Base-by-base conservation (phyloP, 1,140 invertebrate species). In the Macrobrachium rosenbergii region DNA sequence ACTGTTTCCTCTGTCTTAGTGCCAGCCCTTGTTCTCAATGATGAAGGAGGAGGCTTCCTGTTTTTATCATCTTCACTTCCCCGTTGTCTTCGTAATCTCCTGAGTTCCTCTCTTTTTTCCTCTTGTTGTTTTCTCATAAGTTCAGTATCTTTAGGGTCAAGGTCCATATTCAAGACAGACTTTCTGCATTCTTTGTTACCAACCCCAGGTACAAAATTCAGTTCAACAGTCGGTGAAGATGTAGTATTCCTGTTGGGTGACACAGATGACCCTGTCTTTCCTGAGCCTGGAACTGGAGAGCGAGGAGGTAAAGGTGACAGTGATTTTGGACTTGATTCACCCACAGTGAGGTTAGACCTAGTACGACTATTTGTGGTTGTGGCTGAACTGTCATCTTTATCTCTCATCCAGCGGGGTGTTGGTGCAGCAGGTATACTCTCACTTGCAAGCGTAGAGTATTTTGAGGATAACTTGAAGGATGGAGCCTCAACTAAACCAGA, bases 131-230 rank as follows among this genome's bases (percentile, higher is more conserved):
- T 80, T 23, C 89, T 76, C 87, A 90, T 90, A 52, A 78, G 75
- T 52, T 90, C 89, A 19, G 83, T 75, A 19, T 90, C 87, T 17
- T 16, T 73, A 7, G 87, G 72, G 7, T 67, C 45, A 37, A 90
- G 83, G 62, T 90, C 81, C 89, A 90, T 90, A 75, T 90, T 90
- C 5, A 90, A 52, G 12, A 90, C 89, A 6, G 89, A 90, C 67
- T 90, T 90, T 52, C 89, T 82, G 59, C 87, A 90, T 28, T 90
- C 87, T 64, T 90, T 90, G 67, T 88, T 88, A 3, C 72, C 87
- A 23, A 87, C 59, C 17, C 52, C 75, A 17, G 37, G 14, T n/a
- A 19, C 60, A 23, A 64, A 21, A 21, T 73, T 82, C 16, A 19
- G 52, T 19, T 82, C 75, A 23, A 6, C 58, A 58, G 59, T 28